Evolutionary conservation across 35 echinoderm and acorn worm genomes (phyloP).

Genomic region (Eucidaris tribuloides): DNA sequence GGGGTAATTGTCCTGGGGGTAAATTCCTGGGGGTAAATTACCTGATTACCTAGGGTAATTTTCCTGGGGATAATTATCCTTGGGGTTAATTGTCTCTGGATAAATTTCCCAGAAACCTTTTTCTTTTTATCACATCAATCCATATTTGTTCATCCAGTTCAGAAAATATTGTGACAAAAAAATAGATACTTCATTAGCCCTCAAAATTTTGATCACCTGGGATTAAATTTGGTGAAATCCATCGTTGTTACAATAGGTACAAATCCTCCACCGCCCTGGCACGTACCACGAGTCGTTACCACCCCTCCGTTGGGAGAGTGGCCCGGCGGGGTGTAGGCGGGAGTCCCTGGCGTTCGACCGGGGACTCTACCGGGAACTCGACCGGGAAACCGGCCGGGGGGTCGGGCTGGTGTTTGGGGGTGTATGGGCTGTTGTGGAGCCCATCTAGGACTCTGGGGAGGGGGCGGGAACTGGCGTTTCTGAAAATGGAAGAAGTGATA

Average conservation of each 20-base stretch:
- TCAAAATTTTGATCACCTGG: no score
- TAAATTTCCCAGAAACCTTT: no score
- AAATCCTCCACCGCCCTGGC: not conserved
- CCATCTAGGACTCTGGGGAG: constrained; percentile 2
- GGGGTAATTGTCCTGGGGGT: no score
- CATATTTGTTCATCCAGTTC: no score
- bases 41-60: no score
- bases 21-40: no score
- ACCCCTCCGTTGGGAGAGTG: not conserved
- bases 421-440: not conserved
- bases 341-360: not conserved
- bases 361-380: not conserved
- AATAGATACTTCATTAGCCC: no score
- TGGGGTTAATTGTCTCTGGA: no score
- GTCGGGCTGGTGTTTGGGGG: constrained; percentile 1
- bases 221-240: constrained; percentile 21
- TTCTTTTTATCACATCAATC: no score
- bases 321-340: not conserved
- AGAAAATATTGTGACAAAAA: no score
- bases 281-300: not conserved
- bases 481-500: no score
- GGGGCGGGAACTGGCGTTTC: constrained; percentile 8
- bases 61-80: no score
- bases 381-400: not conserved
- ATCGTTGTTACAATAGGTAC: not conserved